Conservation (phyloP, 2,113 vertebrate genomes). For the Hiodon tergisus region DNA sequence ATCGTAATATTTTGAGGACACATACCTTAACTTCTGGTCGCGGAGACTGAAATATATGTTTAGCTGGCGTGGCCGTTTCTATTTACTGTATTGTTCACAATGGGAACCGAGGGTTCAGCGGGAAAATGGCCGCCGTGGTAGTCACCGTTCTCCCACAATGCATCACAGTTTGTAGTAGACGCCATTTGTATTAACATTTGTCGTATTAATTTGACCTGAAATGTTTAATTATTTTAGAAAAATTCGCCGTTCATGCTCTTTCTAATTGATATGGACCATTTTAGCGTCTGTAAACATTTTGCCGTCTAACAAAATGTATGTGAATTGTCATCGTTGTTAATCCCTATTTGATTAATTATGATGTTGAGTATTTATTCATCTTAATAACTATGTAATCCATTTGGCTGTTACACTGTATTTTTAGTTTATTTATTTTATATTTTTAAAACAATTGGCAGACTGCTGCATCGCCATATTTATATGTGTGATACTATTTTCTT, state of each 20-base stretch:
- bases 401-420: too few relatives aligned
- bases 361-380: too few relatives aligned
- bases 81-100: constrained; percentile 64
- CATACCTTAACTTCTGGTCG: constrained; percentile 50
- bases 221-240: neutral
- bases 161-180: constrained; percentile 36
- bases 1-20: neutral
- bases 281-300: too few relatives aligned
- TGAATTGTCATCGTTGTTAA: too few relatives aligned
- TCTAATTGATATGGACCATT: too few relatives aligned
- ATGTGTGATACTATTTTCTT: too few relatives aligned
- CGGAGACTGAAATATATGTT: constrained; percentile 47
- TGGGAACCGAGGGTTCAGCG: constrained; percentile 58
- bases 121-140: constrained; percentile 66
- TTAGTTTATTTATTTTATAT: too few relatives aligned
- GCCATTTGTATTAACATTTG: constrained; percentile 4
- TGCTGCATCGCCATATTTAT: too few relatives aligned
- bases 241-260: neutral
- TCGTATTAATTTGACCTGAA: neutral
- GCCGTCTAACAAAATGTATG: too few relatives aligned
- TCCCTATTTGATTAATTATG: neutral
- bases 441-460: too few relatives aligned
- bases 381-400: too few relatives aligned
- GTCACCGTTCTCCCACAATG: constrained; percentile 58
- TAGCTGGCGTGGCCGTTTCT: constrained; percentile 46